A percentile compares a stretch with the other conserved stretches of the same genome.
Evolutionary conservation across 2,888 invertebrate species (phyloP).

Genomic region (Diploptera punctata): DNA sequence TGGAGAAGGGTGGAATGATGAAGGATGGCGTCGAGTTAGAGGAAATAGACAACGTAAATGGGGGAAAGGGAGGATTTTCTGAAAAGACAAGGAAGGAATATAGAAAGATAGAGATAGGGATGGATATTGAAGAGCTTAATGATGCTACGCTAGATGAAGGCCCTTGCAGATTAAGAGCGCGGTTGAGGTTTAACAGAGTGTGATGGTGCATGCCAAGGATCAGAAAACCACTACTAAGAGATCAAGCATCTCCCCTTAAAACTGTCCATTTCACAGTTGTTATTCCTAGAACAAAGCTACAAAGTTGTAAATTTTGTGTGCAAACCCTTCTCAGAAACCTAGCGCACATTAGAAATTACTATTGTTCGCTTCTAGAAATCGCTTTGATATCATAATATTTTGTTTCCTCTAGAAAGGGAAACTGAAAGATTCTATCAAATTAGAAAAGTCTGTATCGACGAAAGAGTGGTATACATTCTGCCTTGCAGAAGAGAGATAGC

Average conservation of each 20-base stretch:
- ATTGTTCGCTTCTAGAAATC: too few relatives aligned
- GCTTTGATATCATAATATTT: neutral
- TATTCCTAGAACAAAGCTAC: neutral
- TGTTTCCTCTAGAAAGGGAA: neutral
- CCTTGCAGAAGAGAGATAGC: constrained; percentile 9
- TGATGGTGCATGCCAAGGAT: constrained; percentile 1
- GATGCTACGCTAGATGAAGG: constrained; percentile 15
- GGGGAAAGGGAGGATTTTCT: neutral
- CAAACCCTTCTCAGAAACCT: too few relatives aligned
- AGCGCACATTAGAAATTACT: too few relatives aligned
- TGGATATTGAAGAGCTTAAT: constrained; percentile 10
- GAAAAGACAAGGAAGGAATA: neutral
- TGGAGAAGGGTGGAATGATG: too few relatives aligned
- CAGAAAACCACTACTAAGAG: constrained; percentile 20
- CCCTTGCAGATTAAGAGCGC: constrained; percentile 4
- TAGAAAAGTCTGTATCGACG: neutral
- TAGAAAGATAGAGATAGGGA: neutral
- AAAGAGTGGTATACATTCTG: neutral
- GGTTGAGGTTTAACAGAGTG: constrained; percentile 14
- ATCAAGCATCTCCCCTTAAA: neutral
- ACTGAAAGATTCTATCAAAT: neutral
- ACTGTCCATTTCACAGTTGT: constrained; percentile 6
- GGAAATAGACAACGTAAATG: neutral
- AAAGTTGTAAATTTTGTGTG: too few relatives aligned
- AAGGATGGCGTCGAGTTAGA: neutral